A percentile compares a stretch with the other conserved stretches of the same genome.
phyloP scores from a whole-genome alignment of 2,797 vertebrate species.

The Gymnocypris eckloni region DNA sequence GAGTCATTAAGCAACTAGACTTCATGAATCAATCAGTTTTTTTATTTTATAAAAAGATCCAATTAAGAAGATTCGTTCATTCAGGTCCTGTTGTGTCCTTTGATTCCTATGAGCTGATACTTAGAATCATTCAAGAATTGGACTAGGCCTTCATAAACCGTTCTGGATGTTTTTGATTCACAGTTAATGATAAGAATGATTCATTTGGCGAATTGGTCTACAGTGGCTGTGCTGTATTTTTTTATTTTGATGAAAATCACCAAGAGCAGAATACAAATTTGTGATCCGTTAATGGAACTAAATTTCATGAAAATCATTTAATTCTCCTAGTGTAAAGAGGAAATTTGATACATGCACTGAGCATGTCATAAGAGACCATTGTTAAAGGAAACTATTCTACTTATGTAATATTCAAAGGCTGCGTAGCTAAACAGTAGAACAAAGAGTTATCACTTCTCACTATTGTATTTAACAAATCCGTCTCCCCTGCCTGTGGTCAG shows the following conservation, averaged over 20 bases:
- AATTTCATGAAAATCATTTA: background rate
- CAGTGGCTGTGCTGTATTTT: background rate
- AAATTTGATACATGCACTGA: background rate
- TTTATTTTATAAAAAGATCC: background rate
- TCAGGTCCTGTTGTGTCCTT: background rate
- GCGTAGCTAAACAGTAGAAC: background rate
- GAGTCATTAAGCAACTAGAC: background rate
- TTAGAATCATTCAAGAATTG: background rate
- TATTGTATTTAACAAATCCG: constrained; percentile 6
- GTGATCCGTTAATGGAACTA: background rate
- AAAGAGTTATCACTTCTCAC: constrained; percentile 10
- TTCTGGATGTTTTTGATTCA: background rate
- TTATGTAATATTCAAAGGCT: constrained; percentile 19
- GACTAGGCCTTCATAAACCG: background rate
- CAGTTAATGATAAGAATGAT: background rate
- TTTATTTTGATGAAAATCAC: background rate
- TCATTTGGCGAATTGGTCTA: background rate
- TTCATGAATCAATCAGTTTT: background rate
- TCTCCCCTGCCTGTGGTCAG: constrained; percentile 23
- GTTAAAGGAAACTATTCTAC: background rate
- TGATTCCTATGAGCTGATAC: background rate
- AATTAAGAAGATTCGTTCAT: background rate
- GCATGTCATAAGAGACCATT: background rate
- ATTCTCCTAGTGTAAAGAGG: background rate
- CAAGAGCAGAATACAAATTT: background rate